A percentile compares a stretch with the other conserved stretches of the same genome.
Evolutionary conservation across 2,113 vertebrate species (phyloP).

Genomic region (Tachysurus vachellii): DNA sequence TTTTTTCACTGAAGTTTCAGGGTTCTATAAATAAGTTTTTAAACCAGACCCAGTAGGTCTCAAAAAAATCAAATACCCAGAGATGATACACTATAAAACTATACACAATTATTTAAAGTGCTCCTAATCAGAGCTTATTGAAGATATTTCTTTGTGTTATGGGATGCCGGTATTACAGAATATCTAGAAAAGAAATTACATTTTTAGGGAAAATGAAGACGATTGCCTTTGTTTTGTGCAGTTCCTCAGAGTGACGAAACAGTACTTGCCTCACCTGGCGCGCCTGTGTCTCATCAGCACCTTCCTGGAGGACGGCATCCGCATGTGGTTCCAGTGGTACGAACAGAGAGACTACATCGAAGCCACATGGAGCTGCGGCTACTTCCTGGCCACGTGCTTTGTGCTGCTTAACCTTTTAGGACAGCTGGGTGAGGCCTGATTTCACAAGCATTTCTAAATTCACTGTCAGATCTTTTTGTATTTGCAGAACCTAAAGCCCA

Average conservation of each 20-base stretch:
- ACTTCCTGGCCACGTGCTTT: constrained; percentile 89
- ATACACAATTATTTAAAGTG: neutral
- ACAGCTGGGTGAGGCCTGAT: constrained; percentile 82
- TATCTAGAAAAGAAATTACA: neutral
- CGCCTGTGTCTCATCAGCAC: constrained; percentile 97
- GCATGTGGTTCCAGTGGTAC: constrained; percentile 99
- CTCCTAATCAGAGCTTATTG: neutral
- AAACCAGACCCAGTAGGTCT: neutral
- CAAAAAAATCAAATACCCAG: neutral
- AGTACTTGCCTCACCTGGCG: constrained; percentile 94
- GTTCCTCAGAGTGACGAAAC: constrained; percentile 96
- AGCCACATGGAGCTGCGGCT: constrained; percentile 91
- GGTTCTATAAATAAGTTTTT: neutral
- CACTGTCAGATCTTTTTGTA: neutral
- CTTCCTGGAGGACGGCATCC: constrained; percentile 96
- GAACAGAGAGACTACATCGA: constrained; percentile 98
- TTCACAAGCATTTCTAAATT: neutral
- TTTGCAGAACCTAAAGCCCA: neutral
- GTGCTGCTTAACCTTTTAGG: constrained; percentile 93
- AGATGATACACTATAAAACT: neutral
- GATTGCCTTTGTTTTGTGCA: constrained; percentile 54
- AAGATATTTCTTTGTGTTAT: neutral
- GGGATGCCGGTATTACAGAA: neutral
- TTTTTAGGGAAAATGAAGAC: neutral
- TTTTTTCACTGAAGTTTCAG: neutral